Base-by-base conservation (phyloP, 2,888 invertebrate genomes). In the Ennomos fuscantarius region DNA sequence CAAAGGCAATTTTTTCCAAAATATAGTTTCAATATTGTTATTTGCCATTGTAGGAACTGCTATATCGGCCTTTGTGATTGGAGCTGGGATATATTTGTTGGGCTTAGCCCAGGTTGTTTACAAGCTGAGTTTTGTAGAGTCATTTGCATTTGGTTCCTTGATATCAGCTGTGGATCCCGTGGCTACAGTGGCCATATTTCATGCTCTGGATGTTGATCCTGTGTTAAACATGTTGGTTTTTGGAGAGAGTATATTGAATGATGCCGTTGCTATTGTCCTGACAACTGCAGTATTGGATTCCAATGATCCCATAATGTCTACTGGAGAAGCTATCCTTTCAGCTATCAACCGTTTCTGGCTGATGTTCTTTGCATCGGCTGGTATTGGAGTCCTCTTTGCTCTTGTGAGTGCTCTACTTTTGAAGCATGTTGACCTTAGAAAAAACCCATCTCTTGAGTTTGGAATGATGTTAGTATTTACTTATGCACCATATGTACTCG, bases 121-220 rank as follows among this genome's bases (percentile, higher is more conserved):
- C 81, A 95, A 95, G 81, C 93, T 99, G 56, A 96, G 96, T 83
- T 97, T 99, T 86, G 96, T 99, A 8, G 99, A 99, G 87, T 99
- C 99, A 54, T 99, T 99, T 93, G 99, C 99, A 1, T 99, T 99
- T 92, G 99, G 99, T 8, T 98, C 99, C 0, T 89, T 99, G 60
- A 99, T 99, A 82, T 99, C 99, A 1, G 99, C 99, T 31, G 99
- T 99, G 5, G 99, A 99, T 92, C 99, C 99, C 0, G 99, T 99
- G 0, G 99, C 99, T 5, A 99, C 99, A 0, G 96, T 99, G 32
- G 99, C 99, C 9, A 99, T 99, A 69, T 99, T 99, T 81, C 98
- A 99, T 89, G 99, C 99, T 1, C 90, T 99, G 31, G 97, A 99
- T 85, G 97, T 99, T 0, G 99, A 99, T 84, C 99, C 99, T 0